A percentile compares a stretch with the other conserved stretches of the same genome.
Evolutionary conservation across 1,140 invertebrate species (phyloP).

Genomic region (Lepidurus packardi): DNA sequence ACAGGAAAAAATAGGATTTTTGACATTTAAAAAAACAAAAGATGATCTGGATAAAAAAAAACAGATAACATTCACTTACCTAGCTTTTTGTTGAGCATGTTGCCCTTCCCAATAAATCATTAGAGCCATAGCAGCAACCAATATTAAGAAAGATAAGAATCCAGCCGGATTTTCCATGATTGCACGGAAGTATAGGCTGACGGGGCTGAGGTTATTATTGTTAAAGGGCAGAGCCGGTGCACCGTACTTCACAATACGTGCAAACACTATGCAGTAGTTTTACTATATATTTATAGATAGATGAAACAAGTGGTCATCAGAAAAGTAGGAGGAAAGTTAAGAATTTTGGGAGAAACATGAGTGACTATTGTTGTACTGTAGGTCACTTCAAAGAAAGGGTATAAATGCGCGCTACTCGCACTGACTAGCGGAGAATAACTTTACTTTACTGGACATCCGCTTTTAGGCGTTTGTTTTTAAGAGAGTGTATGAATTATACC

Average conservation of each 20-base stretch:
- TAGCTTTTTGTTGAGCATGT: conserved; percentile 1
- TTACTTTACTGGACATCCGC: background rate
- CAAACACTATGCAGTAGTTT: background rate
- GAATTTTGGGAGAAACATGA: conserved; percentile 9
- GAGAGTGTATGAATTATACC: background rate
- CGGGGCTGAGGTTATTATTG: background rate
- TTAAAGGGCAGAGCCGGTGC: background rate
- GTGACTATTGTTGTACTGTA: background rate
- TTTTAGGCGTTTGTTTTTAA: background rate
- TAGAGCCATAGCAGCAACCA: background rate
- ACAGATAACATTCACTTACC: background rate
- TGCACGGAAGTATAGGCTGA: background rate
- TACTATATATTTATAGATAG: background rate
- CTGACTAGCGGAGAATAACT: background rate
- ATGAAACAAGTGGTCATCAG: background rate
- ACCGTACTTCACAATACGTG: background rate
- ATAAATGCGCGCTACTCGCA: background rate
- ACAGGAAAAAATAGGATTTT: background rate
- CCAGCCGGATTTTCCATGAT: conserved; percentile 2
- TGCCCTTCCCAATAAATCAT: conserved; percentile 21
- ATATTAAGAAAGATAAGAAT: conserved; percentile 7
- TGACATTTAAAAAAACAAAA: background rate
- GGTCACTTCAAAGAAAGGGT: background rate
- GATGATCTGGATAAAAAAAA: background rate
- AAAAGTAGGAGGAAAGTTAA: background rate